Percentiles rank a stretch among this genome's conserved stretches.
Conservation (phyloP, 2,888 invertebrate species). For the Sarcophaga subvicina region DNA sequence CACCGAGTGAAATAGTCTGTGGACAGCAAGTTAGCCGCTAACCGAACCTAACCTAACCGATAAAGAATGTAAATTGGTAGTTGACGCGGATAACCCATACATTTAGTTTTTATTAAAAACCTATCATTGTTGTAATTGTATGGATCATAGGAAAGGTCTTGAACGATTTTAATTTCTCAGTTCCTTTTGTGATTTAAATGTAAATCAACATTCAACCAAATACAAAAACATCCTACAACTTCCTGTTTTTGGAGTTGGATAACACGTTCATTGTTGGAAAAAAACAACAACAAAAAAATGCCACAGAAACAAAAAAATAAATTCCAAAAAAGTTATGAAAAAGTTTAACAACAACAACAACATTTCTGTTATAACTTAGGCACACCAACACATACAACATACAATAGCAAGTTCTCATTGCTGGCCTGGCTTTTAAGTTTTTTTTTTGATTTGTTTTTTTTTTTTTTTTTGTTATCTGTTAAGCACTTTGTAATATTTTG, state of each 20-base stretch:
- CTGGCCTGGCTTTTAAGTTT: background rate
- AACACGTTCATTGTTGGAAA: slow-evolving; percentile 60
- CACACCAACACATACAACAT: background rate
- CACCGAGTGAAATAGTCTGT: too few species aligned
- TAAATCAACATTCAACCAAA: too few species aligned
- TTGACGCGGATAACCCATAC: too few species aligned
- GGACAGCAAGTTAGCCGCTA: too few species aligned
- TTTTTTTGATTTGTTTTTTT: slow-evolving; percentile 9
- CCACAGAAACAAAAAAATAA: background rate
- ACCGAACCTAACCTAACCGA: too few species aligned
- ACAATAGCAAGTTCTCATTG: slow-evolving; percentile 3
- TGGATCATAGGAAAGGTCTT: too few species aligned
- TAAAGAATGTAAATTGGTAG: too few species aligned
- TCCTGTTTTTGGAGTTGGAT: slow-evolving; percentile 47
- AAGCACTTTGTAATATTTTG: slow-evolving; percentile 60
- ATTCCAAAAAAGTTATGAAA: slow-evolving; percentile 59
- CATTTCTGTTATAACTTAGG: slow-evolving; percentile 42
- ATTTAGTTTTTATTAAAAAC: too few species aligned
- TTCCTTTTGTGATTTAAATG: too few species aligned
- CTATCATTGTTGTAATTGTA: too few species aligned
- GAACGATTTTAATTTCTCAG: too few species aligned
- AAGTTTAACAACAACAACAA: slow-evolving; percentile 35
- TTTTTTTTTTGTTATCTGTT: slow-evolving; percentile 35
- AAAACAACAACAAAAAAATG: slow-evolving; percentile 16
- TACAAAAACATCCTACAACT: slow-evolving; percentile 1